These are phyloP conservation scores for Plotosus lineatus DNA, from an alignment of 2,113 vertebrate genomes.

Conservation along the genomic window DNA sequence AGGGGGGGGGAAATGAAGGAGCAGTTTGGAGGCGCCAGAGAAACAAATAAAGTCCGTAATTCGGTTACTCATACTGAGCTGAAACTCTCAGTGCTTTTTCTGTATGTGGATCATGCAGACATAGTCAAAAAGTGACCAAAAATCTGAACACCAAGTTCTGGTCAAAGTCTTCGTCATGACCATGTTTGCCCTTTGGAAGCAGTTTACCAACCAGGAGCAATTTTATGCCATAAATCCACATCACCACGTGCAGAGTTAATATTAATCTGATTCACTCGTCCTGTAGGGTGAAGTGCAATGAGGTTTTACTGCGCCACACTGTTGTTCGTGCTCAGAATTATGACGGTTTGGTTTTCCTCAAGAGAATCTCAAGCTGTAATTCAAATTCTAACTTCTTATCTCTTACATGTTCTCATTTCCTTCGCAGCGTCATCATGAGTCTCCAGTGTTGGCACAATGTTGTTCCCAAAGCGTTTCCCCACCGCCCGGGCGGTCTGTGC, in stretches of 20 bases:
- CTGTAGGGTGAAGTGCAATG: neutral
- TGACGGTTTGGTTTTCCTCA: neutral
- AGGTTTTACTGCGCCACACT: neutral
- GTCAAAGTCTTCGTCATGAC: neutral
- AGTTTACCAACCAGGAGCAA: neutral
- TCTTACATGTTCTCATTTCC: neutral
- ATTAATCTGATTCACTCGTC: neutral
- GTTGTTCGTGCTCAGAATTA: neutral
- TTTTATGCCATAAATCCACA: neutral
- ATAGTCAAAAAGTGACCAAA: neutral
- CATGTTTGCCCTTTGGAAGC: conserved; percentile 22
- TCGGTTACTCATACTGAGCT: too few relatives aligned
- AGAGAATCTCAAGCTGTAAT: neutral
- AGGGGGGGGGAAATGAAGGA: too few relatives aligned
- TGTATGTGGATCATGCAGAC: neutral
- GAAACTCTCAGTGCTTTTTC: neutral
- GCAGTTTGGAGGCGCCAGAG: too few relatives aligned
- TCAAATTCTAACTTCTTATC: neutral
- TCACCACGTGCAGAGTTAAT: neutral
- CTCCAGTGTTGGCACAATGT: too few relatives aligned
- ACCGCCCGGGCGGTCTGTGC: too few relatives aligned
- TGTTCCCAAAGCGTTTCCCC: too few relatives aligned
- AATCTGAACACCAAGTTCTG: neutral
- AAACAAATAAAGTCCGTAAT: too few relatives aligned
- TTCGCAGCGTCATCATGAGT: neutral